Conservation (phyloP, 2,113 vertebrate species). For the Lepisosteus oculatus region DNA sequence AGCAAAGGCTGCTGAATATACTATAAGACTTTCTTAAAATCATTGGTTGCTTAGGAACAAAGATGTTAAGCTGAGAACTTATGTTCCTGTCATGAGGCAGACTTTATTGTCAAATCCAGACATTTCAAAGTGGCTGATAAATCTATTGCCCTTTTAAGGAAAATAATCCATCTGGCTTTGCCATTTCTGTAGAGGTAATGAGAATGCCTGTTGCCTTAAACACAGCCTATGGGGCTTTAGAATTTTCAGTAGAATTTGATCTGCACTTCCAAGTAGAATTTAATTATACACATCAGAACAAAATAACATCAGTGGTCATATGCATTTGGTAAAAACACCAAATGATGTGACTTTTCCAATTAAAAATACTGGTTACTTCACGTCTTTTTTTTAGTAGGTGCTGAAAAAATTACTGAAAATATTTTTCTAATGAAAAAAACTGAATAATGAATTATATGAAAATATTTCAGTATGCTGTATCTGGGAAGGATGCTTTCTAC, state of each 20-base stretch:
- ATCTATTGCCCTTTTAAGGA: constrained; percentile 36
- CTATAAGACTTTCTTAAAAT: no score
- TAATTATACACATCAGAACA: constrained; percentile 48
- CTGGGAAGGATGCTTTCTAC: no score
- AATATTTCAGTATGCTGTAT: no score
- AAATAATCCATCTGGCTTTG: constrained; percentile 49
- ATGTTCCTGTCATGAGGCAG: constrained; percentile 12
- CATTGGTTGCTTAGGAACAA: no score
- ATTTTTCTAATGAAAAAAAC: no score
- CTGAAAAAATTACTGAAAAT: constrained; percentile 40
- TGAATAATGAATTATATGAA: no score
- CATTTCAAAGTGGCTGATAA: constrained; percentile 45
- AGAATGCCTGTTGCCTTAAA: constrained; percentile 40
- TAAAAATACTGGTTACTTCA: constrained; percentile 26
- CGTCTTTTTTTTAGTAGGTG: constrained; percentile 2
- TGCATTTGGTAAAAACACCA: neutral
- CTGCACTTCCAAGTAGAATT: constrained; percentile 48
- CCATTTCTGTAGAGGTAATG: constrained; percentile 45
- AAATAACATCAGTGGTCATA: constrained; percentile 33
- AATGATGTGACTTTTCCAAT: constrained; percentile 17
- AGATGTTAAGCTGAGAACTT: no score
- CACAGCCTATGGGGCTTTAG: constrained; percentile 38
- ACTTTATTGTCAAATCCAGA: constrained; percentile 30
- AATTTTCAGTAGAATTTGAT: constrained; percentile 49
- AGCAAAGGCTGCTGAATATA: no score